Base-by-base conservation (phyloP, 1,140 invertebrate genomes). In the Helicoverpa armigera region DNA sequence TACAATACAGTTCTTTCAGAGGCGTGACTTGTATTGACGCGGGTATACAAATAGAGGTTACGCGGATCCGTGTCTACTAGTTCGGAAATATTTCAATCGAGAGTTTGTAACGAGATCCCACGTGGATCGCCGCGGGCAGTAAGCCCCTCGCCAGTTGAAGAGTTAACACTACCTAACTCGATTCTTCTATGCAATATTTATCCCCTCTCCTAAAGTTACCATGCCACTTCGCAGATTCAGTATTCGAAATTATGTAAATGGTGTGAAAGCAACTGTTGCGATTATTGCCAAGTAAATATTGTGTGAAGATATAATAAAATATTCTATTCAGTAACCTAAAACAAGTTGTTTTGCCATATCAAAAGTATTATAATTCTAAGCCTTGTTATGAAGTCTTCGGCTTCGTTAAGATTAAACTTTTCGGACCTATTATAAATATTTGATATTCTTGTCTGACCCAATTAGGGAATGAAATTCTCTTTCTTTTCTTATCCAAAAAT, bases 41-140 rank as follows among this genome's bases (percentile, higher is more conserved):
- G 74, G 69, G 82, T 83, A 76, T 84, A 85, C 80, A 87, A 87
- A 84, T 85, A 87, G 79, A 81, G 74, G 14, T 43, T 73, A 63
- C 43, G 78, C 80, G 80, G 70, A 12, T 73, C 51, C 58, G 80
- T 82, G 81, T 83, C 43, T 74, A 69, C 69, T 81, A 81, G 74
- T 74, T 80, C 75, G 80, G 81, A 87, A 84, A 87, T 87, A 87
- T 87, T 87, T 86, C 84, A 84, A 84, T 83, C 80, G 82, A 54
- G 82, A 74, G 35, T 74, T 75, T 81, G 81, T 83, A 84, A 86
- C 84, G 70, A 86, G 84, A 82, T 86, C 80, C 82, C 81, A 82
- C 81, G 81, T 78, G 79, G 56, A 79, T 53, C 72, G 72, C 80
- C 82, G 63, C 76, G 70, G 72, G 80, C 70, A 63, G 23, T 50